phyloP scores from a whole-genome alignment of 2,113 vertebrate genomes.

The Myiagra hebetior region DNA sequence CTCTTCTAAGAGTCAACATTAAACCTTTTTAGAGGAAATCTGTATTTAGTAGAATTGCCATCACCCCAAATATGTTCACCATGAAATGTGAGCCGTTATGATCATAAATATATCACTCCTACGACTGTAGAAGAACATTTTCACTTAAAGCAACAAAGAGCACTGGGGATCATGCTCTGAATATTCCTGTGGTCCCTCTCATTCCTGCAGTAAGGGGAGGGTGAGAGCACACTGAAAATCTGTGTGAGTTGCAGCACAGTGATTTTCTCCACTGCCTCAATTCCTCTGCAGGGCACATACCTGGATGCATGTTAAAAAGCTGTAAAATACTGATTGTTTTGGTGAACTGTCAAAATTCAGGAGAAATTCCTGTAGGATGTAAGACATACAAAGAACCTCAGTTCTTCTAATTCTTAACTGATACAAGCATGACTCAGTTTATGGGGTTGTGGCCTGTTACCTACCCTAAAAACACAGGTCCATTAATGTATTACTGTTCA shows the following conservation, averaged over 20 bases:
- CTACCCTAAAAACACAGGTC: neutral
- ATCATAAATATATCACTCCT: neutral
- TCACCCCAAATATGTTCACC: neutral
- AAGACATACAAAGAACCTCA: neutral
- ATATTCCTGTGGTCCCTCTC: neutral
- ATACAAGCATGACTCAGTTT: neutral
- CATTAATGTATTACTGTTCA: neutral
- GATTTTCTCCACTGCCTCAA: neutral
- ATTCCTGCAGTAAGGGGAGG: neutral
- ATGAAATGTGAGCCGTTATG: neutral
- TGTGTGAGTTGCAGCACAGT: neutral
- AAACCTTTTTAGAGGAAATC: neutral
- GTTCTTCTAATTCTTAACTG: neutral
- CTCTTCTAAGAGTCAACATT: neutral
- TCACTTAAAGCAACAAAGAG: neutral
- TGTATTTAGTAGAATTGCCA: neutral
- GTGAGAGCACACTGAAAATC: neutral
- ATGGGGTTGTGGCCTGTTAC: neutral
- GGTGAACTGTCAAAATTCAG: neutral
- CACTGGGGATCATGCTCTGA: neutral
- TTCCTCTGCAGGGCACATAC: neutral
- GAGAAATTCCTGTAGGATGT: neutral
- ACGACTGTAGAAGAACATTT: neutral
- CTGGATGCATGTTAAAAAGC: neutral
- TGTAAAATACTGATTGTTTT: neutral